A percentile compares a stretch with the other conserved stretches of the same genome.
phyloP scores from a whole-genome alignment of 2,113 vertebrate species.

The Hippocampus guttulatus region DNA sequence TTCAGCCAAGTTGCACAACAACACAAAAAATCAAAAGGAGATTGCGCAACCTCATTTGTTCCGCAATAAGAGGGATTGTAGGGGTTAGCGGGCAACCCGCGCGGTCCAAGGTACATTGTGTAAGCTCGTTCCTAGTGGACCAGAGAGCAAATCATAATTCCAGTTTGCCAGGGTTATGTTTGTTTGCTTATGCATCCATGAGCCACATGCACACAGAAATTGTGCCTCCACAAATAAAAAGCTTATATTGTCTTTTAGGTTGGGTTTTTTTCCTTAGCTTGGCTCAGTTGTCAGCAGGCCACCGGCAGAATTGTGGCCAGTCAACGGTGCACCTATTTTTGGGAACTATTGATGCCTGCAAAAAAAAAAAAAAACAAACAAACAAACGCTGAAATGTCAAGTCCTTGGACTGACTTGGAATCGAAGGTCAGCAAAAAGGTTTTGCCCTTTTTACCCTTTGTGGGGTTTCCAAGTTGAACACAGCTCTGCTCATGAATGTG shows the following conservation, averaged over 20 bases:
- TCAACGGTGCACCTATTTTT: neutral
- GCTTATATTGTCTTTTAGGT: too few species aligned
- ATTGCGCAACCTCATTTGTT: constrained; percentile 45
- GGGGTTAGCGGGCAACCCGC: constrained; percentile 53
- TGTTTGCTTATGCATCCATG: too few species aligned
- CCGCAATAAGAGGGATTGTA: constrained; percentile 58
- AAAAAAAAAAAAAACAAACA: neutral
- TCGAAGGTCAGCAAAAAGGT: constrained; percentile 1
- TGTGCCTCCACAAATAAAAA: too few species aligned
- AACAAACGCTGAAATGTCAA: neutral
- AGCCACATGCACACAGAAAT: too few species aligned
- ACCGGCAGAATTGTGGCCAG: too few species aligned
- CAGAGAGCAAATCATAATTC: constrained; percentile 2
- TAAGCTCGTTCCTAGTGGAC: constrained; percentile 34
- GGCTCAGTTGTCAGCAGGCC: too few species aligned
- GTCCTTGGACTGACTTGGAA: neutral
- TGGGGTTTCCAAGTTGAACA: neutral
- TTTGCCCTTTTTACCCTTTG: constrained; percentile 5
- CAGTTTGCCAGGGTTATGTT: neutral
- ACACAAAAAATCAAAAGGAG: constrained; percentile 28
- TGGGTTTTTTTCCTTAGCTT: too few species aligned
- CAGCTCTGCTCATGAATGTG: neutral
- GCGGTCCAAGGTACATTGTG: constrained; percentile 49
- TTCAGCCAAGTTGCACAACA: neutral
- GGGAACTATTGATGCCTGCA: neutral